Percentiles rank a stretch among this genome's conserved stretches.
These are phyloP conservation scores for Semaprochilodus insignis DNA, from an alignment of 2,797 vertebrate species.

Conservation along the genomic window DNA sequence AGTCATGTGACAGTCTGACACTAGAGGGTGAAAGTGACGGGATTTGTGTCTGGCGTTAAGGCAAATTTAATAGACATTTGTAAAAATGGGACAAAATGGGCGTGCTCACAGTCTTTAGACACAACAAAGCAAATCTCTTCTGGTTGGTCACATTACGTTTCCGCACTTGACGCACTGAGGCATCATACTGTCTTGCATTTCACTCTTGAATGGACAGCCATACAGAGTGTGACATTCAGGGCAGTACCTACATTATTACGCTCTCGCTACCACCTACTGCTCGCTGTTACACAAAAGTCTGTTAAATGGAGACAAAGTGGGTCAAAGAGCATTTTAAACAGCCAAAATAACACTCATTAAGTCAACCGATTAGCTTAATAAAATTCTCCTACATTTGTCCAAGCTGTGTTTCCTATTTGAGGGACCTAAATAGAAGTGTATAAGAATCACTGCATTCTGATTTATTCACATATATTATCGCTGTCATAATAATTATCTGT, in stretches of 20 bases:
- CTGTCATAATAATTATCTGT: too few relatives aligned
- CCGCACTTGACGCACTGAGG: not conserved
- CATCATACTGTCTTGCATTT: not conserved
- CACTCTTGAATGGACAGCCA: too few relatives aligned
- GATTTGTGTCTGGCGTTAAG: not conserved
- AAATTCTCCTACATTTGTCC: too few relatives aligned
- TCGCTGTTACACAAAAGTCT: not conserved
- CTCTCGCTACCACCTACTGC: too few relatives aligned
- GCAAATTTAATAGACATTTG: not conserved
- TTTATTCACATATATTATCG: not conserved
- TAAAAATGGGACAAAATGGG: not conserved
- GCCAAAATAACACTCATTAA: not conserved
- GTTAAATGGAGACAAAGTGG: not conserved
- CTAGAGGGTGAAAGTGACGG: too few relatives aligned
- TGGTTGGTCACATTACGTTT: not conserved
- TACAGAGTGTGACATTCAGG: not conserved
- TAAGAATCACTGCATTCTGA: not conserved
- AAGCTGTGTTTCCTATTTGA: not conserved
- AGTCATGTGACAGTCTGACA: conserved; percentile 13
- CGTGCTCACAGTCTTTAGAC: not conserved
- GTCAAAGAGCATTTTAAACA: not conserved
- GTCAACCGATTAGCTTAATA: too few relatives aligned
- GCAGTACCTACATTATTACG: not conserved
- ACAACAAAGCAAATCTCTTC: not conserved
- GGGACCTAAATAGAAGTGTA: not conserved